phyloP scores from a whole-genome alignment of 2,113 vertebrate species.

The Pyxicephalus adspersus region DNA sequence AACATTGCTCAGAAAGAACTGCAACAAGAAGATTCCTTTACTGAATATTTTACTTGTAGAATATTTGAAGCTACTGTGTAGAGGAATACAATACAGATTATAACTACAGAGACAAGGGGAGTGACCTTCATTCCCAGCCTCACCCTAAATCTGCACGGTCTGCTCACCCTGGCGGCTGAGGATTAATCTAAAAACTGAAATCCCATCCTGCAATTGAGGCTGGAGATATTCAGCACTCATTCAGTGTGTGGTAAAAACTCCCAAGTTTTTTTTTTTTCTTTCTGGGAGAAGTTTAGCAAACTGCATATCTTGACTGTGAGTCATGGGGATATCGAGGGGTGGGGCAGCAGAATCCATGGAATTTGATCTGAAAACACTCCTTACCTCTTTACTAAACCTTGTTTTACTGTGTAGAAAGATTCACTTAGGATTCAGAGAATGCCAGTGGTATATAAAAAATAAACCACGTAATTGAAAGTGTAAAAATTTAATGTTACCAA shows the following conservation, averaged over 20 bases:
- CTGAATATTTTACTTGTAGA: not conserved
- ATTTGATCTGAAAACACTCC: slow-evolving; percentile 51
- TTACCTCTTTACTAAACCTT: slow-evolving; percentile 17
- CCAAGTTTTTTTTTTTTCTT: slow-evolving; percentile 18
- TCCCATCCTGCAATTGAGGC: not conserved
- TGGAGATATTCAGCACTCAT: not conserved
- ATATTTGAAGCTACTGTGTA: not conserved
- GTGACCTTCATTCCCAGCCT: not conserved
- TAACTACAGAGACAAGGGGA: not conserved
- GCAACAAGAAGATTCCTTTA: not conserved
- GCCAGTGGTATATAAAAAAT: not conserved
- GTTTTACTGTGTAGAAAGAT: slow-evolving; percentile 35
- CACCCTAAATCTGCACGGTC: not conserved
- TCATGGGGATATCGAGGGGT: slow-evolving; percentile 39
- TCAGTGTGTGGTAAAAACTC: not conserved
- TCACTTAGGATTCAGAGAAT: slow-evolving; percentile 30
- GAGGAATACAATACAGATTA: not conserved
- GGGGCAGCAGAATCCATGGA: slow-evolving; percentile 51
- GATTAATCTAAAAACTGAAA: slow-evolving; percentile 8
- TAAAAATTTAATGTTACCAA: too few species aligned
- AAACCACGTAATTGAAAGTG: not conserved
- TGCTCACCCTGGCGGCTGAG: not conserved
- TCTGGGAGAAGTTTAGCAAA: slow-evolving; percentile 26
- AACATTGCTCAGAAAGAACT: not conserved
- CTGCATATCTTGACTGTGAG: slow-evolving; percentile 46